Percentiles rank a stretch among this genome's conserved stretches.
phyloP scores from a whole-genome alignment of 2,113 vertebrate species.

The Pagrus major region DNA sequence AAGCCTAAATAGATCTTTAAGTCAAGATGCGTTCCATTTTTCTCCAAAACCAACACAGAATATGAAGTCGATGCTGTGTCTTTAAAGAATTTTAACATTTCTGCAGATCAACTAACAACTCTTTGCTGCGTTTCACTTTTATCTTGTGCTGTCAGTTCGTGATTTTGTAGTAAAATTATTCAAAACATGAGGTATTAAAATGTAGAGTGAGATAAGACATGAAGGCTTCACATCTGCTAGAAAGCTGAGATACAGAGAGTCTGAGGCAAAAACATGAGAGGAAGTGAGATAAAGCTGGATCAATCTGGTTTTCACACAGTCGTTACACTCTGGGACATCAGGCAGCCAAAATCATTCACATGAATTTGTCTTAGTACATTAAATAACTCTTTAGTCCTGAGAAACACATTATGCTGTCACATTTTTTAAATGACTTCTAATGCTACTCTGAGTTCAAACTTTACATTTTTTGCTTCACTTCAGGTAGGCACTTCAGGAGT shows the following conservation, averaged over 20 bases:
- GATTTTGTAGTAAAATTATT: slow-evolving; percentile 25
- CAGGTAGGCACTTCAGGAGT: no score
- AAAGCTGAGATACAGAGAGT: slow-evolving; percentile 29
- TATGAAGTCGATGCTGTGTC: not conserved
- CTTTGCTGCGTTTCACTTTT: not conserved
- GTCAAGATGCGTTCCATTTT: not conserved
- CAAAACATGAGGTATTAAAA: slow-evolving; percentile 31
- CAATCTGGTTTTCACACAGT: not conserved
- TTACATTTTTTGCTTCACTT: not conserved
- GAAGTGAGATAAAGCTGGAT: slow-evolving; percentile 21
- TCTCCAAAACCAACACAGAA: not conserved
- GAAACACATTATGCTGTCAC: not conserved
- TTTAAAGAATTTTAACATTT: not conserved
- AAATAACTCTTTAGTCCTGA: not conserved
- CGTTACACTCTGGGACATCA: not conserved
- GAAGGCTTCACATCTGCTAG: slow-evolving; percentile 33
- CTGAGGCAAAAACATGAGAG: slow-evolving; percentile 14
- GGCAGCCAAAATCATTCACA: not conserved
- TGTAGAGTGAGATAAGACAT: slow-evolving; percentile 29
- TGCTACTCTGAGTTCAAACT: not conserved
- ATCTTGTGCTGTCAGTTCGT: slow-evolving; percentile 1
- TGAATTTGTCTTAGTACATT: not conserved
- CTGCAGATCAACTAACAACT: not conserved
- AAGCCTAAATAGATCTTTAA: not conserved
- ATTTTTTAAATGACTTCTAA: not conserved